These are phyloP conservation scores for Euspilapteryx auroguttella DNA, from an alignment of 2,888 invertebrate genomes.

Conservation along the genomic window DNA sequence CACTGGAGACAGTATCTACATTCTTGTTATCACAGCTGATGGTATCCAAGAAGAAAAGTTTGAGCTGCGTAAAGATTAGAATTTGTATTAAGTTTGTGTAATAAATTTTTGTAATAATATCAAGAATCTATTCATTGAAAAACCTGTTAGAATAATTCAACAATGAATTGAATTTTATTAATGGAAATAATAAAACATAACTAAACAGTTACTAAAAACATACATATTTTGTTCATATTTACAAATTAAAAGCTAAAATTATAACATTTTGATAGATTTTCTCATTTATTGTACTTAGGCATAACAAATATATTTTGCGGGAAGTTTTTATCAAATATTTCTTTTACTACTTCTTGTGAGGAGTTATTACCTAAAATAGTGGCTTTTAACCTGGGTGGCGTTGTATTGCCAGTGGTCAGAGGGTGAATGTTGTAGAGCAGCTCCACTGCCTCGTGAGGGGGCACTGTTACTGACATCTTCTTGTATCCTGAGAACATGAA, in stretches of 20 bases:
- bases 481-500: conserved; percentile 97
- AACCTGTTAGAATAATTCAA: conserved; percentile 13
- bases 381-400: conserved; percentile 64
- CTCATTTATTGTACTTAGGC: conserved; percentile 57
- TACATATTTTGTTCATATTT: conserved; percentile 48
- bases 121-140: conserved; percentile 1
- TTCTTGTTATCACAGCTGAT: conserved; percentile 86
- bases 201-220: conserved; percentile 20
- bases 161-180: conserved; percentile 43
- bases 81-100: conserved; percentile 8
- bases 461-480: conserved; percentile 67
- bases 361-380: conserved; percentile 40
- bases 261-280: conserved; percentile 24
- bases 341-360: conserved; percentile 35
- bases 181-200: too few relatives aligned
- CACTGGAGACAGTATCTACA: conserved; percentile 89
- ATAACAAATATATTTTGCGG: conserved; percentile 55
- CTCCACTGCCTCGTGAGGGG: conserved; percentile 64
- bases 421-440: conserved; percentile 81
- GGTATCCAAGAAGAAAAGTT: conserved; percentile 78
- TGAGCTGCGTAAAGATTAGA: conserved; percentile 87
- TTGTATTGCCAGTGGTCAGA: conserved; percentile 72
- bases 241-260: conserved; percentile 26
- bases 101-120: conserved; percentile 8
- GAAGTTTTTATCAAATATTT: conserved; percentile 51